Evolutionary conservation across 2,113 vertebrate species (phyloP).

Genomic region (Brachirus orientalis): DNA sequence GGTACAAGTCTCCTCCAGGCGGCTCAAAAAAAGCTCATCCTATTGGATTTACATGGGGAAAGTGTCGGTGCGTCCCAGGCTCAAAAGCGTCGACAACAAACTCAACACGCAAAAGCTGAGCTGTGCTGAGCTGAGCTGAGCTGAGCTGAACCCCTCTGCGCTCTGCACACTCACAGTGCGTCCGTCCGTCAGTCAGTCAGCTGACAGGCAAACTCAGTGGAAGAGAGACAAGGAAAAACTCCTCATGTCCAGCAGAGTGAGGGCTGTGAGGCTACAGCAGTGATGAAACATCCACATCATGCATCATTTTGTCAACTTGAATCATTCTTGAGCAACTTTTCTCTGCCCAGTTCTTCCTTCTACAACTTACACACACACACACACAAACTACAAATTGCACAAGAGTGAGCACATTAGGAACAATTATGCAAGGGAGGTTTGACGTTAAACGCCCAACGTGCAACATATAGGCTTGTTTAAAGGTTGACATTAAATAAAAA

Average conservation of each 20-base stretch:
- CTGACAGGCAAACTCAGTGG: slow-evolving; percentile 44
- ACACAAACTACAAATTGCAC: slow-evolving; percentile 33
- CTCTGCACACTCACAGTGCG: too few relatives aligned
- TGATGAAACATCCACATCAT: slow-evolving; percentile 12
- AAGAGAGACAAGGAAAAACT: slow-evolving; percentile 23
- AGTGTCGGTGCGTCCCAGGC: slow-evolving; percentile 18
- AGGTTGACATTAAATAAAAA: too few relatives aligned
- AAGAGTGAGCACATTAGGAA: slow-evolving; percentile 15
- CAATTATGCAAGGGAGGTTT: too few relatives aligned
- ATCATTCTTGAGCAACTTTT: slow-evolving; percentile 24
- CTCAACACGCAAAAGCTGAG: too few relatives aligned
- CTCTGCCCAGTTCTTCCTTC: slow-evolving; percentile 2
- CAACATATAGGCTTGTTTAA: too few relatives aligned
- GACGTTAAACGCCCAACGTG: too few relatives aligned
- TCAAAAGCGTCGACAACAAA: slow-evolving; percentile 32
- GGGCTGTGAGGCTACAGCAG: slow-evolving; percentile 14
- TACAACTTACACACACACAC: too few relatives aligned
- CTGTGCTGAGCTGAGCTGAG: too few relatives aligned
- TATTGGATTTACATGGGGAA: slow-evolving; percentile 62
- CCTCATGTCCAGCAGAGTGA: too few relatives aligned
- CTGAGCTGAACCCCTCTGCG: too few relatives aligned
- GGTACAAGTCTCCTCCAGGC: slow-evolving; percentile 59
- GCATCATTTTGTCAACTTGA: neutral
- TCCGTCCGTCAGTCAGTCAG: slow-evolving; percentile 27
- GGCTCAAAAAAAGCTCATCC: slow-evolving; percentile 69